phyloP scores from a whole-genome alignment of 2,797 vertebrate species.

The Alectoris magna region DNA sequence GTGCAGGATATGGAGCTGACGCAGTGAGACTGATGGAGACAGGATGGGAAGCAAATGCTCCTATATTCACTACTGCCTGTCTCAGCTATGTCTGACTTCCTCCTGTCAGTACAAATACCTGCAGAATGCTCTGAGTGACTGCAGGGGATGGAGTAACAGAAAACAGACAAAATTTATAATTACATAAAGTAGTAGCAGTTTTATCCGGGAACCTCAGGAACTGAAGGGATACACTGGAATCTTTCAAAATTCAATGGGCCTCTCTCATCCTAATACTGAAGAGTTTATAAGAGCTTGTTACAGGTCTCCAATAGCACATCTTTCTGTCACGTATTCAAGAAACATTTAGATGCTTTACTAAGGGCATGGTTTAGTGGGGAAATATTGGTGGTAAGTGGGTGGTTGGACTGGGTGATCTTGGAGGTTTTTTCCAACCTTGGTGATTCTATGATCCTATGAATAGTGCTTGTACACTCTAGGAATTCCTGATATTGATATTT shows the following conservation, averaged over 20 bases:
- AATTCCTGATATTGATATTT: not conserved
- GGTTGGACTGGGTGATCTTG: not conserved
- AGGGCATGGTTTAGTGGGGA: too few relatives aligned
- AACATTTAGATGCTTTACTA: too few relatives aligned
- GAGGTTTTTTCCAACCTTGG: too few relatives aligned
- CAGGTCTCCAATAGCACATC: not conserved
- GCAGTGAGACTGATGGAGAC: not conserved
- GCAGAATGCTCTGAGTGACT: not conserved
- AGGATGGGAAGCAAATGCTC: slow-evolving; percentile 1
- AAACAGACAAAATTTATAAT: not conserved
- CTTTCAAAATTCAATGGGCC: not conserved
- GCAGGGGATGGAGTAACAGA: not conserved
- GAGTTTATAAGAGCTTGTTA: fast-evolving
- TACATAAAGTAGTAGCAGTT: not conserved
- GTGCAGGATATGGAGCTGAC: not conserved
- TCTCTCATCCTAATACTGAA: not conserved
- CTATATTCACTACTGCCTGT: not conserved
- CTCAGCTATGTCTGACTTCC: not conserved
- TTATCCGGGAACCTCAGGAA: not conserved
- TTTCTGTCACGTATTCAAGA: too few relatives aligned
- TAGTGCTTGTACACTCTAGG: not conserved
- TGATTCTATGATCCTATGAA: too few relatives aligned
- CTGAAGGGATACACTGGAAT: not conserved
- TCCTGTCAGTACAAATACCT: not conserved
- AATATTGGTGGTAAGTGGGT: too few relatives aligned